phyloP scores from a whole-genome alignment of 2,113 vertebrate genomes.

The Numida meleagris region DNA sequence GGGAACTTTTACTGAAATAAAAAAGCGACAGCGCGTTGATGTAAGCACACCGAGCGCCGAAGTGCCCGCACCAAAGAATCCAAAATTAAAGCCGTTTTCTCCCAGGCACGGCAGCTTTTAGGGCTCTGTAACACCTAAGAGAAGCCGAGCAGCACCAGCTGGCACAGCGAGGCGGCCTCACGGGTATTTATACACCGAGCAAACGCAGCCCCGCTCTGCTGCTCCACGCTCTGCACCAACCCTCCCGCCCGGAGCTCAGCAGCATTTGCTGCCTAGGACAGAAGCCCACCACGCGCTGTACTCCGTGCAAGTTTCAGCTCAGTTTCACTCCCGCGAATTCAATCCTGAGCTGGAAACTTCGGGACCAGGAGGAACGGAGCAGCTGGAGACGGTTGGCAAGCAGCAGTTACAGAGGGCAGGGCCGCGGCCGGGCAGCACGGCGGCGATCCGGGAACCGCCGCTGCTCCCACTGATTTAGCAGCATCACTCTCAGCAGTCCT shows the following conservation, averaged over 20 bases:
- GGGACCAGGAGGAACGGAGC: neutral
- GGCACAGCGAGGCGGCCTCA: neutral
- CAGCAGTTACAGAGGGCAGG: neutral
- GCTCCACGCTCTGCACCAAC: no score
- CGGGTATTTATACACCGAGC: neutral
- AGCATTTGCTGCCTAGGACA: neutral
- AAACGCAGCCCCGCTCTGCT: neutral
- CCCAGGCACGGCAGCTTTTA: neutral
- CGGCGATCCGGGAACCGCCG: neutral
- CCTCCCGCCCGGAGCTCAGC: neutral
- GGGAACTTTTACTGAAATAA: neutral
- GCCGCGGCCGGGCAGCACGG: neutral
- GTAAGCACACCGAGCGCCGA: neutral
- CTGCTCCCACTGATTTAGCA: neutral
- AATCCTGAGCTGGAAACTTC: slow-evolving; percentile 34
- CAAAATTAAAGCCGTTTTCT: neutral
- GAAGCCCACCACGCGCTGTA: neutral
- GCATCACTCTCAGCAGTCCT: neutral
- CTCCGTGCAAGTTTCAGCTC: neutral
- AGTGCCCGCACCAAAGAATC: neutral
- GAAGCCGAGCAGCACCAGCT: neutral
- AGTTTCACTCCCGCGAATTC: neutral
- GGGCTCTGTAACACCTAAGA: neutral
- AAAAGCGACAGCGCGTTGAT: neutral
- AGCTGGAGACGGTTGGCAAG: neutral